These are phyloP conservation scores for Reticulitermes lucifugus DNA, from an alignment of 2,888 invertebrate species.

Conservation along the genomic window DNA sequence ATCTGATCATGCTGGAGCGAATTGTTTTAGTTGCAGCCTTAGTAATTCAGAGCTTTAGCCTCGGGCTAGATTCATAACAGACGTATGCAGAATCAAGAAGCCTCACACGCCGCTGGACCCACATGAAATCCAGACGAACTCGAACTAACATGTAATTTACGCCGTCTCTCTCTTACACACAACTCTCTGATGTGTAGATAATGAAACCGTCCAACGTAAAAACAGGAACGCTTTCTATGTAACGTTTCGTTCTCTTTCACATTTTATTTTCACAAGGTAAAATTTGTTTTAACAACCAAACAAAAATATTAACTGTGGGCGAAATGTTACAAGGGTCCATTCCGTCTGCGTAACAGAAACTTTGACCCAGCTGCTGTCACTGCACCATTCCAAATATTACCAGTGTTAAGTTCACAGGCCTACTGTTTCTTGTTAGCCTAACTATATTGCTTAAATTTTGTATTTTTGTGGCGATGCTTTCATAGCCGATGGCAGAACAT, in stretches of 20 bases:
- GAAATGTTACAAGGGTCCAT: neutral
- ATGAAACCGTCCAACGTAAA: neutral
- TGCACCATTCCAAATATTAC: no score
- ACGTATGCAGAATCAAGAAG: neutral
- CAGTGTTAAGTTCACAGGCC: no score
- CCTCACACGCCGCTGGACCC: neutral
- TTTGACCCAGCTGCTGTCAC: no score
- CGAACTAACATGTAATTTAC: constrained; percentile 14
- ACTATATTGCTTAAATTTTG: no score
- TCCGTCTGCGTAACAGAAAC: no score
- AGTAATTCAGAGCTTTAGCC: neutral
- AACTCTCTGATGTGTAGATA: neutral
- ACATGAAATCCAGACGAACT: neutral
- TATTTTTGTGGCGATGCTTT: no score
- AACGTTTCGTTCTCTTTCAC: neutral
- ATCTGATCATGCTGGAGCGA: no score
- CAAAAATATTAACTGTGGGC: neutral
- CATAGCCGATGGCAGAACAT: no score
- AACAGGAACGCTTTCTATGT: neutral
- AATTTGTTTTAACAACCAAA: constrained; percentile 3
- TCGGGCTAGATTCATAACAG: neutral
- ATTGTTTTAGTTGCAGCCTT: neutral
- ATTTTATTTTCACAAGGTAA: neutral
- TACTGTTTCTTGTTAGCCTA: no score
- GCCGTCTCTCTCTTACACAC: neutral